Conservation (phyloP, 2,888 invertebrate genomes). For the Hypsopygia costalis region DNA sequence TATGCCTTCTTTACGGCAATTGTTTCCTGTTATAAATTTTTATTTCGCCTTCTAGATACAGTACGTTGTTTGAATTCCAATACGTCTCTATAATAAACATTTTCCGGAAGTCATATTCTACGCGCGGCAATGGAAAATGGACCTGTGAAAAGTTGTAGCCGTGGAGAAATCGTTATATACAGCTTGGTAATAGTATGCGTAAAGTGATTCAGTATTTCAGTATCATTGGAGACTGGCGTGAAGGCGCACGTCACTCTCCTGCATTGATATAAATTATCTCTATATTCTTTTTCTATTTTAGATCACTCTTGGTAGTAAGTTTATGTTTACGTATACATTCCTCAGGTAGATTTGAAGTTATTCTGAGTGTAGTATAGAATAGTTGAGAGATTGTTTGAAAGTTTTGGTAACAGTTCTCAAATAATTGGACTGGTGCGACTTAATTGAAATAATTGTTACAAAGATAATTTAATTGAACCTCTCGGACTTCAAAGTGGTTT, state of each 20-base stretch:
- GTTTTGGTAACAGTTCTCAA: neutral
- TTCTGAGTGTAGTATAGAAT: too few species aligned
- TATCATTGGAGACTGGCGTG: slow-evolving; percentile 46
- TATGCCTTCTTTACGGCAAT: slow-evolving; percentile 42
- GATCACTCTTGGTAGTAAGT: too few species aligned
- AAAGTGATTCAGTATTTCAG: slow-evolving; percentile 39
- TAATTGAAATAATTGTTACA: slow-evolving; percentile 2
- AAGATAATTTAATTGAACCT: slow-evolving; percentile 8
- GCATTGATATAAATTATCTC: neutral
- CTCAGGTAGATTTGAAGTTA: too few species aligned
- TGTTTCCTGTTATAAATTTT: slow-evolving; percentile 43
- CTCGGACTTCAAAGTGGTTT: neutral
- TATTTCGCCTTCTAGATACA: slow-evolving; percentile 13
- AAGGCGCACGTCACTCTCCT: slow-evolving; percentile 40
- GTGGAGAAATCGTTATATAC: slow-evolving; percentile 23
- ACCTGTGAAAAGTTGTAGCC: slow-evolving; percentile 21
- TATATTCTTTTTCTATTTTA: neutral
- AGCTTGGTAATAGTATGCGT: slow-evolving; percentile 22
- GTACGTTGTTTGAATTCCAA: slow-evolving; percentile 8
- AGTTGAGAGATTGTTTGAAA: neutral
- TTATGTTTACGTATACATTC: too few species aligned
- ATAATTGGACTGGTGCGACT: neutral
- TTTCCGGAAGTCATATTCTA: slow-evolving; percentile 1
- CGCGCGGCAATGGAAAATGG: slow-evolving; percentile 36
- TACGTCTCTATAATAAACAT: slow-evolving; percentile 1